Evolutionary conservation across 2,113 vertebrate species (phyloP).

Genomic region (Oreochromis spilurus): DNA sequence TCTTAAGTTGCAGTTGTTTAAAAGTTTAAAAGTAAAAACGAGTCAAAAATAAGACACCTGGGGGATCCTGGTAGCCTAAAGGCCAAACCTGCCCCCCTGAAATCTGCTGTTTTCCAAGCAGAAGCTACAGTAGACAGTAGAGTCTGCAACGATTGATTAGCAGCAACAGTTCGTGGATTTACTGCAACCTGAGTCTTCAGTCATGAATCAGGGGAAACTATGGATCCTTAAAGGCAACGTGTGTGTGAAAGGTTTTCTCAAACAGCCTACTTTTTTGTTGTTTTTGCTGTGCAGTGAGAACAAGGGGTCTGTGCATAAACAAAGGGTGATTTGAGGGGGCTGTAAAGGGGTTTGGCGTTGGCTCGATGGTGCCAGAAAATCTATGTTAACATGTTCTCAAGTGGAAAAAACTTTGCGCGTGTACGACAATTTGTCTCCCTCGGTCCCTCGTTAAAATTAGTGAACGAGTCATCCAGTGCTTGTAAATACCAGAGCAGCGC

Average conservation of each 20-base stretch:
- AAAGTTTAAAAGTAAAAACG: not conserved
- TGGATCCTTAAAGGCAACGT: not conserved
- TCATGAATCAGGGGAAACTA: not conserved
- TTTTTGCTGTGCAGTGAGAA: not conserved
- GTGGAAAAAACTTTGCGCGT: not conserved
- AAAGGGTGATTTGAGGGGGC: not conserved
- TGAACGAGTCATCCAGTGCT: constrained; percentile 30
- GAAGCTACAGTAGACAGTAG: not conserved
- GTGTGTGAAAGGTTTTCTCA: not conserved
- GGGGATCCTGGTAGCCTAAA: not conserved
- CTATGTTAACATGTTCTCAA: not conserved
- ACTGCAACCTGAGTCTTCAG: not conserved
- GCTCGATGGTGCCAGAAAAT: not conserved
- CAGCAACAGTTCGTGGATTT: not conserved
- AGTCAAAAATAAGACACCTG: not conserved
- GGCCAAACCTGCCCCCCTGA: not conserved
- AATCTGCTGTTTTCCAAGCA: not conserved
- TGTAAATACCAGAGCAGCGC: constrained; percentile 40
- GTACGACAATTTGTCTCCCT: constrained; percentile 28
- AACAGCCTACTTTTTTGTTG: not conserved
- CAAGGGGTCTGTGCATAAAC: constrained; percentile 1
- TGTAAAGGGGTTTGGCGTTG: not conserved
- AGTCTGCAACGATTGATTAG: not conserved
- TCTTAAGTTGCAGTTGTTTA: not conserved
- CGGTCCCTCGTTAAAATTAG: constrained; percentile 25